These are phyloP conservation scores for Bambusicola thoracicus DNA, from an alignment of 2,113 vertebrate genomes.

Conservation along the genomic window DNA sequence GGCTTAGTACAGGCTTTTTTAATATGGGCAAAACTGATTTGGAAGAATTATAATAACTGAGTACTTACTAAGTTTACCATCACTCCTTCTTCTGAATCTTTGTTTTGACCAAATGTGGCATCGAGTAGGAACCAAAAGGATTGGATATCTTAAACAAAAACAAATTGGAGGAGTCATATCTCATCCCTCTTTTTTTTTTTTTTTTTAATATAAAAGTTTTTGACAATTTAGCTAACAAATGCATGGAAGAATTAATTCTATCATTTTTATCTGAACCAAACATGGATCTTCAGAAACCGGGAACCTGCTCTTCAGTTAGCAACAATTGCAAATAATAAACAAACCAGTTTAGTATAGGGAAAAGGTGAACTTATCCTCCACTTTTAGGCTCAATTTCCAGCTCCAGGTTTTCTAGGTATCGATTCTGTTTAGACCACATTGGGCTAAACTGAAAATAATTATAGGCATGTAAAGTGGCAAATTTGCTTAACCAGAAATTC, in stretches of 20 bases:
- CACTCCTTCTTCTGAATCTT: background rate
- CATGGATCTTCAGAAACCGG: background rate
- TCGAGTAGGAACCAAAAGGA: background rate
- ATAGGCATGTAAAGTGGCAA: background rate
- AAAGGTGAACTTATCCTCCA: background rate
- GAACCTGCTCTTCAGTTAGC: background rate
- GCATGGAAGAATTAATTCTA: background rate
- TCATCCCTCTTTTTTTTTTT: background rate
- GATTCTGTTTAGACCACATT: background rate
- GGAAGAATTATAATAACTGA: background rate
- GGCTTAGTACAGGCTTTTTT: background rate
- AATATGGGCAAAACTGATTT: background rate
- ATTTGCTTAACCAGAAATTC: conserved; percentile 6
- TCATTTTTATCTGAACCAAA: background rate
- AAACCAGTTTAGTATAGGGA: background rate
- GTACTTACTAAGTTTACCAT: background rate
- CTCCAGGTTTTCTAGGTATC: background rate
- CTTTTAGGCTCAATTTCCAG: background rate
- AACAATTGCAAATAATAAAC: background rate
- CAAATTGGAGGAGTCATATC: background rate
- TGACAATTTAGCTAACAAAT: background rate
- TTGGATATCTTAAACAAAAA: background rate
- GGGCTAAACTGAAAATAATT: background rate
- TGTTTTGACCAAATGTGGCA: background rate
- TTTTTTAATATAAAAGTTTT: background rate